Evolutionary conservation across 2,113 vertebrate species (phyloP), one percentile per base, ranked within the genome.

Genomic region (Plestiodon gilberti): DNA sequence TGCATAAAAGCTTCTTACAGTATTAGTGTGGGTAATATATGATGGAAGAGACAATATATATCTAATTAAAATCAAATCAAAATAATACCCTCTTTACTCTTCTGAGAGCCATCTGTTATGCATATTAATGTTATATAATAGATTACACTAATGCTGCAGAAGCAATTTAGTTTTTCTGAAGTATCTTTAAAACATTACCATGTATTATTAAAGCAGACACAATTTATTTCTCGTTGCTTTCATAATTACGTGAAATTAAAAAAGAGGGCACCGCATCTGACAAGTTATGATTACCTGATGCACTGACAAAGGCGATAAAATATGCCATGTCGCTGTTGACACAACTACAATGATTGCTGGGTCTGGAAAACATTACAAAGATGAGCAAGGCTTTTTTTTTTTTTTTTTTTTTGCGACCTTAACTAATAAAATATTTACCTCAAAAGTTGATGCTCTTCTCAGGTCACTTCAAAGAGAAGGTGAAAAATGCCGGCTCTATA

Each of bases 31-130:
- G 3, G 2, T 93, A 90, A 85, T 91, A 95, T 83, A 92, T 93
- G 92, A 93, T 93, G 76, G 48, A 94, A 93, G 40, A 94, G 67
- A 92, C 81, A 93, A 91, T 90, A 89, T 83, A 94, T 90, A 94
- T 87, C 87, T 94, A 95, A 96, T 95, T 95, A 96, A 96, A 94
- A 94, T 95, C 33, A 91, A 95, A 94, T 94, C 77, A 94, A 95
- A 95, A 92, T 90, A 92, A 94, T 93, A 91, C 10, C 43, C 0
- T 0, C 78, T 93, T 87, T 93, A 89, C 85, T 92, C 87, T 93
- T 95, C 70, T 90, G 80, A 95, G 89, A 93, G 43, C 85, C 88
- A 96, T 95, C 76, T 92, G 88, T 90, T 95, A 92, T 94, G 87
- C 92, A 94, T 94, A 93, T 94, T 96, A 95, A 95, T 94, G 9